These are phyloP conservation scores for Oopsacas minuta DNA, from an alignment of 37 sponge, comb jelly and placozoan genomes.

Conservation along the genomic window DNA sequence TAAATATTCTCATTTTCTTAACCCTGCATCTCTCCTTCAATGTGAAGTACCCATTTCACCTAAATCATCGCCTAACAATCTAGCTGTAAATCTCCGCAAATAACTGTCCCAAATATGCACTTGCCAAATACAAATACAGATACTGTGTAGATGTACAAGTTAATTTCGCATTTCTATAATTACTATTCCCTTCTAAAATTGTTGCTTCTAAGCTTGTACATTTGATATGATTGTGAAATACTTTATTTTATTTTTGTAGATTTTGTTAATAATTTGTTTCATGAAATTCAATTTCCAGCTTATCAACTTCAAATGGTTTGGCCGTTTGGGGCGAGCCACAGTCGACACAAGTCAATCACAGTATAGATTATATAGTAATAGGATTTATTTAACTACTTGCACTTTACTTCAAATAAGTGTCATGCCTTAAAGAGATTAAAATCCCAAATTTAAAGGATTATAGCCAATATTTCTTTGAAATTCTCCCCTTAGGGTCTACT, in stretches of 20 bases:
- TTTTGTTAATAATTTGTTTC: background rate
- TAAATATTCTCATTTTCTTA: background rate
- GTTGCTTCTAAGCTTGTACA: background rate
- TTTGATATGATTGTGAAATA: background rate
- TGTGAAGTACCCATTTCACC: no score
- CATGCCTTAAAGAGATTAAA: no score
- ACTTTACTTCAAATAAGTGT: no score
- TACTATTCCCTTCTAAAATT: background rate
- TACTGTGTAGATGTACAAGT: background rate
- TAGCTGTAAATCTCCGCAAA: background rate
- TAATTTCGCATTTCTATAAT: background rate
- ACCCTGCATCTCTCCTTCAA: background rate
- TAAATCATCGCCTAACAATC: no score
- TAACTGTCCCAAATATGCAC: background rate
- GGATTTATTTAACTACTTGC: no score
- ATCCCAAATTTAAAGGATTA: no score
- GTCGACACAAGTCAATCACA: no score
- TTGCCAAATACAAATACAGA: conserved; percentile 10
- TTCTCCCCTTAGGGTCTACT: no score
- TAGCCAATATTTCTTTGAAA: no score
- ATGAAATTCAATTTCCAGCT: background rate
- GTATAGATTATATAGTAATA: no score
- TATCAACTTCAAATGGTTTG: no score
- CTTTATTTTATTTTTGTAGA: background rate
- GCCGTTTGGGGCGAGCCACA: no score